Evolutionary conservation across 2,888 invertebrate genomes (phyloP).

Genomic region (Lasioglossum calceatum): DNA sequence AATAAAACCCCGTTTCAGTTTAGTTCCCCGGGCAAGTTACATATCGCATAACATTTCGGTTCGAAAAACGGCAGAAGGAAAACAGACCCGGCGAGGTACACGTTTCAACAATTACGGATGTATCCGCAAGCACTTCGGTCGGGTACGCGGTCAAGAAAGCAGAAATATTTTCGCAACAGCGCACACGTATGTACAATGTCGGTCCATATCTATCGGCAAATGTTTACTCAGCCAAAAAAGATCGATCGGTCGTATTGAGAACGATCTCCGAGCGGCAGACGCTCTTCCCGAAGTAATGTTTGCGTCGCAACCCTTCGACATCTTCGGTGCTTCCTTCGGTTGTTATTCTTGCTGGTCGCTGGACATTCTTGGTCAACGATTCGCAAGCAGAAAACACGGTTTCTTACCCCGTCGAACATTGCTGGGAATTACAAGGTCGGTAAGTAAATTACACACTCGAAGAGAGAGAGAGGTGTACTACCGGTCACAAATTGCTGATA

Average conservation of each 20-base stretch:
- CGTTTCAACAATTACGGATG: constrained; percentile 19
- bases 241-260: constrained; percentile 54
- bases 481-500: not conserved
- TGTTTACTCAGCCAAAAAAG: constrained; percentile 60
- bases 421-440: constrained; percentile 35
- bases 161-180: constrained; percentile 46
- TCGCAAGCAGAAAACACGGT: constrained; percentile 20
- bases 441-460: not conserved
- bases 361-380: constrained; percentile 43
- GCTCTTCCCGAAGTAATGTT: constrained; percentile 40
- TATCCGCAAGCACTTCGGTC: constrained; percentile 13
- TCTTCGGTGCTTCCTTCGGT: constrained; percentile 43
- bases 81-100: constrained; percentile 3
- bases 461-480: not conserved
- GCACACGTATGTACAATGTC: constrained; percentile 8
- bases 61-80: constrained; percentile 1
- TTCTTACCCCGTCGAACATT: not conserved
- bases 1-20: not conserved
- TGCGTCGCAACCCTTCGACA: constrained; percentile 50
- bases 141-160: not conserved
- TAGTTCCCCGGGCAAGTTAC: not conserved
- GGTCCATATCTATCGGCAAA: constrained; percentile 47
- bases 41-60: not conserved
- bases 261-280: constrained; percentile 38
- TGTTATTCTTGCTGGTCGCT: constrained; percentile 59